Conservation (phyloP, 92 coral and sea anemone species). For the Parazoanthus swiftii region DNA sequence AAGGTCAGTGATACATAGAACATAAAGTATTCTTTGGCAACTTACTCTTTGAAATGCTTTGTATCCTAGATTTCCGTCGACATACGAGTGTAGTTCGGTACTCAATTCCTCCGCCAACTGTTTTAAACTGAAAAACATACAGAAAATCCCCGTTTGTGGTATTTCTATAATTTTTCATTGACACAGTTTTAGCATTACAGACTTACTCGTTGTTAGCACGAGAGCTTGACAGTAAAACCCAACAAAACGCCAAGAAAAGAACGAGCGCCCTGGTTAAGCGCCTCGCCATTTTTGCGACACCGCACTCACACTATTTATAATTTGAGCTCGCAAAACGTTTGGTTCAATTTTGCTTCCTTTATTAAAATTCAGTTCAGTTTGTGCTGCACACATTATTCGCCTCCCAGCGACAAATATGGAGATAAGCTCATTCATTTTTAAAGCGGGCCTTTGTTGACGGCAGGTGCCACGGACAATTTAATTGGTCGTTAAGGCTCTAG, state of each 20-base stretch:
- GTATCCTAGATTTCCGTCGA: conserved; percentile 51
- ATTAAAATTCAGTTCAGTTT: conserved; percentile 80
- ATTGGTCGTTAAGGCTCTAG: conserved; percentile 61
- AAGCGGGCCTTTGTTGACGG: conserved; percentile 63
- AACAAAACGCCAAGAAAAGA: conserved; percentile 62
- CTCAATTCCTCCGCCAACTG: conserved; percentile 49
- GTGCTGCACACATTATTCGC: conserved; percentile 73
- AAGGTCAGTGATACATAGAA: conserved; percentile 34
- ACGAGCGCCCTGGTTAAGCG: conserved; percentile 60
- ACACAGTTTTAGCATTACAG: conserved; percentile 6
- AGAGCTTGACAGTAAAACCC: conserved; percentile 28
- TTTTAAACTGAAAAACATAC: conserved; percentile 58
- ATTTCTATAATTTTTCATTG: conserved; percentile 8
- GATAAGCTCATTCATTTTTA: conserved; percentile 88
- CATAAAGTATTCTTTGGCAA: conserved; percentile 24
- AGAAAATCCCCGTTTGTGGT: conserved; percentile 53
- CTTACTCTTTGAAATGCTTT: conserved; percentile 55
- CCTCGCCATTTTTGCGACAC: conserved; percentile 53
- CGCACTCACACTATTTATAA: conserved; percentile 50
- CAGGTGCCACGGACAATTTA: conserved; percentile 59
- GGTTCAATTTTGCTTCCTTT: conserved; percentile 28
- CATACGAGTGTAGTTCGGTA: conserved; percentile 11
- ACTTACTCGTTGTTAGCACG: conserved; percentile 30
- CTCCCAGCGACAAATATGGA: conserved; percentile 91
- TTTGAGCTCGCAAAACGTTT: conserved; percentile 55